A percentile compares a stretch with the other conserved stretches of the same genome.
Conservation (phyloP, 2,888 invertebrate genomes). For the Heterodera filipjevi region DNA sequence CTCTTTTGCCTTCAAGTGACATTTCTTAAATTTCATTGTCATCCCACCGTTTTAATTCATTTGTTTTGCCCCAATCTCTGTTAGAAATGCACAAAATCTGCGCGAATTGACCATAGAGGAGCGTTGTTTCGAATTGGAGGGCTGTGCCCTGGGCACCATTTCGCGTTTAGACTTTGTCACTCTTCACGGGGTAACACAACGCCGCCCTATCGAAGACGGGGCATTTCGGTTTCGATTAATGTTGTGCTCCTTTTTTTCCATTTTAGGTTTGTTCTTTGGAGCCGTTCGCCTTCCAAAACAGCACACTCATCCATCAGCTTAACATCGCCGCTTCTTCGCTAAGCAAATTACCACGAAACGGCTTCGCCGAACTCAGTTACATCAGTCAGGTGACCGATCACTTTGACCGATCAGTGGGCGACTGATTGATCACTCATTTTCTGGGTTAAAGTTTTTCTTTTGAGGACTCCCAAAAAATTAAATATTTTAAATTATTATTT, state of each 20-base stretch:
- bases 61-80: neutral
- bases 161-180: conserved; percentile 45
- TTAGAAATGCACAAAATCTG: conserved; percentile 47
- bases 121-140: conserved; percentile 43
- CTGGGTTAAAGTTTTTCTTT: too few species aligned
- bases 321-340: conserved; percentile 41
- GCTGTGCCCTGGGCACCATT: conserved; percentile 37
- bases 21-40: too few species aligned
- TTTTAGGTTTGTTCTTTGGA: conserved; percentile 40
- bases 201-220: too few species aligned
- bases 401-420: too few species aligned
- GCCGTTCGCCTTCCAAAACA: conserved; percentile 41
- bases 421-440: too few species aligned
- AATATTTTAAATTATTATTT: too few species aligned
- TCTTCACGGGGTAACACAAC: conserved; percentile 30
- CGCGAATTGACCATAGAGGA: conserved; percentile 47
- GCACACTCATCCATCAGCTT: conserved; percentile 42
- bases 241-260: neutral
- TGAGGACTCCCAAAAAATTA: too few species aligned
- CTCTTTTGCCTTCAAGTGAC: conserved; percentile 45
- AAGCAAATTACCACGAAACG: conserved; percentile 30
- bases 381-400: conserved; percentile 46
- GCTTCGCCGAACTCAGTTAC: conserved; percentile 43
- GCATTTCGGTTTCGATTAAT: too few species aligned
- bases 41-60: too few species aligned